Percentiles rank a stretch among this genome's conserved stretches.
phyloP scores from a whole-genome alignment of 2,888 invertebrate genomes.

The Agriopis leucophaearia region DNA sequence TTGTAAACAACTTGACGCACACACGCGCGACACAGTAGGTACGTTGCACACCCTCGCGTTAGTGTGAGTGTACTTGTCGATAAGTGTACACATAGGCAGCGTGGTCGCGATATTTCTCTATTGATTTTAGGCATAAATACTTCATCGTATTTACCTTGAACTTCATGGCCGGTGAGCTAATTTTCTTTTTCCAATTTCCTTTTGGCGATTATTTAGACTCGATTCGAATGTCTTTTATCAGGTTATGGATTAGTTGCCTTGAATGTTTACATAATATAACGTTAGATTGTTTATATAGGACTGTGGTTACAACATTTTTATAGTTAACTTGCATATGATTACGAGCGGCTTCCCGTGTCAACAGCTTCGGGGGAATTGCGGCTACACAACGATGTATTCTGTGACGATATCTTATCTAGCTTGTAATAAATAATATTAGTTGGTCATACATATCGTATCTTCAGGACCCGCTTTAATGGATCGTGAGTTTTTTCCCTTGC shows the following conservation, averaged over 20 bases:
- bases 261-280: constrained; percentile 55
- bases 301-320: constrained; percentile 42
- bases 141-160: constrained; percentile 71
- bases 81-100: constrained; percentile 67
- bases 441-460: constrained; percentile 9
- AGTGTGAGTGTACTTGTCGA: constrained; percentile 69
- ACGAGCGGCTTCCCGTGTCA: constrained; percentile 22
- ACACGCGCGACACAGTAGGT: constrained; percentile 52
- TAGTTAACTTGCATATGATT: constrained; percentile 37
- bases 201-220: neutral
- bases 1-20: constrained; percentile 60
- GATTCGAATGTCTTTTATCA: constrained; percentile 43
- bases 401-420: constrained; percentile 35
- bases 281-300: constrained; percentile 42
- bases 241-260: constrained; percentile 58
- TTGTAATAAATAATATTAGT: constrained; percentile 38
- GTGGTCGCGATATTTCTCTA: constrained; percentile 76
- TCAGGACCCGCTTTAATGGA: constrained; percentile 40
- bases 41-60: constrained; percentile 52
- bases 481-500: constrained; percentile 39
- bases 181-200: constrained; percentile 33
- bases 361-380: constrained; percentile 37
- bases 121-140: constrained; percentile 78
- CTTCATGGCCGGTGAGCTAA: constrained; percentile 79
- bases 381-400: constrained; percentile 4